These are phyloP conservation scores for Phodopus roborovskii DNA, from an alignment of 2,113 vertebrate species.

Conservation along the genomic window DNA sequence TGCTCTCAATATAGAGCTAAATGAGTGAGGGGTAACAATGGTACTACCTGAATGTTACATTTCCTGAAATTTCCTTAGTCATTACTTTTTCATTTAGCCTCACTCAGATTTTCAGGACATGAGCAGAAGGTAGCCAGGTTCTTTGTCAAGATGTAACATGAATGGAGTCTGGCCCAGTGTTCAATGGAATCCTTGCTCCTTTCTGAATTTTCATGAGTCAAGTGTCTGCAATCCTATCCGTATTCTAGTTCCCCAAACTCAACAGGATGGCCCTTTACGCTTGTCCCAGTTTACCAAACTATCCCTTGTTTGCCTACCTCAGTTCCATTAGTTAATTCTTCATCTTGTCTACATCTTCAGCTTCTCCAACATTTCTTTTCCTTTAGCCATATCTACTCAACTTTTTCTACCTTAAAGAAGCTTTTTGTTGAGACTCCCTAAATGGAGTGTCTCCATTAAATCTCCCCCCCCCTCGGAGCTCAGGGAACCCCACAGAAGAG, in stretches of 20 bases:
- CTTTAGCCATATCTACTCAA: neutral
- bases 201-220: neutral
- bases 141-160: neutral
- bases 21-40: neutral
- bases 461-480: neutral
- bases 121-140: neutral
- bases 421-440: neutral
- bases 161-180: neutral
- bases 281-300: neutral
- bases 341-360: neutral
- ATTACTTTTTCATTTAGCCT: neutral
- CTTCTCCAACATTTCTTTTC: neutral
- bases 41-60: neutral
- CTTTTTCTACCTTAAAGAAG: conserved; percentile 7
- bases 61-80: neutral
- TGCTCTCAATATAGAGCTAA: neutral
- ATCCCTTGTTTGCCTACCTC: neutral
- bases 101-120: neutral
- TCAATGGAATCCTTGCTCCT: neutral
- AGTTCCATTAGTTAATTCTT: neutral
- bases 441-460: neutral
- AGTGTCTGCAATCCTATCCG: neutral
- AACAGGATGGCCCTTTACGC: neutral
- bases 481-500: neutral
- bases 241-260: neutral